A percentile compares a stretch with the other conserved stretches of the same genome.
Conservation (phyloP, 2,888 invertebrate species). For the Thecophora atra region DNA sequence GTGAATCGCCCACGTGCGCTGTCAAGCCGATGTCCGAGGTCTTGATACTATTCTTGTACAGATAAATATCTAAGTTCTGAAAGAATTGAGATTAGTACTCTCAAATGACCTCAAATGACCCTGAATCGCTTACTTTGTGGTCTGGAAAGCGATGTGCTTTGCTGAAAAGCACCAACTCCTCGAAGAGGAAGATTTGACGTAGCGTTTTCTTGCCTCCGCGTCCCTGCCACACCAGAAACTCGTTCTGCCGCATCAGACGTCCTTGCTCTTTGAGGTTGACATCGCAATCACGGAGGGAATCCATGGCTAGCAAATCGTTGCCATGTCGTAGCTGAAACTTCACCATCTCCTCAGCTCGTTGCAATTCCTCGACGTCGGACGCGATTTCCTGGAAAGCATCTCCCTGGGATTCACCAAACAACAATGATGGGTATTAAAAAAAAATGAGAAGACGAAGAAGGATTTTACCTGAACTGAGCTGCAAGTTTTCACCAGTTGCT, state of each 20-base stretch:
- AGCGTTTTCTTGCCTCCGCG: no score
- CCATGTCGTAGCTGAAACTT: conserved; percentile 92
- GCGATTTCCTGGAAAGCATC: conserved; percentile 67
- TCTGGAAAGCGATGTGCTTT: conserved; percentile 85
- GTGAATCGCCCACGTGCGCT: no score
- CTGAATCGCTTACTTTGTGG: conserved; percentile 84
- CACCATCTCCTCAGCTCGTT: conserved; percentile 91
- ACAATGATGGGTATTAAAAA: no score
- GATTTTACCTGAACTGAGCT: conserved; percentile 69
- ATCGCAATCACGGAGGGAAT: conserved; percentile 90
- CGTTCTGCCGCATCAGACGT: no score
- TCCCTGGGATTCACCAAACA: conserved; percentile 61
- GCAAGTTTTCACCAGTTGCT: conserved; percentile 91
- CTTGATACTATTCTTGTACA: no score
- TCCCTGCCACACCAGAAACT: no score
- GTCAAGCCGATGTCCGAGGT: no score
- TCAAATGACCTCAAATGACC: no score
- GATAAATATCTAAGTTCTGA: conserved; percentile 87
- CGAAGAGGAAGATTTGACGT: conserved; percentile 89
- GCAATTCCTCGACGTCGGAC: no score
- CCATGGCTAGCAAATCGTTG: conserved; percentile 93
- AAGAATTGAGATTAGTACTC: background rate
- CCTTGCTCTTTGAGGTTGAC: no score
- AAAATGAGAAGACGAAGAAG: background rate
- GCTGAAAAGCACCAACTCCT: conserved; percentile 92